phyloP scores from a whole-genome alignment of 2,888 invertebrate genomes.

The Tiliacea aurago region DNA sequence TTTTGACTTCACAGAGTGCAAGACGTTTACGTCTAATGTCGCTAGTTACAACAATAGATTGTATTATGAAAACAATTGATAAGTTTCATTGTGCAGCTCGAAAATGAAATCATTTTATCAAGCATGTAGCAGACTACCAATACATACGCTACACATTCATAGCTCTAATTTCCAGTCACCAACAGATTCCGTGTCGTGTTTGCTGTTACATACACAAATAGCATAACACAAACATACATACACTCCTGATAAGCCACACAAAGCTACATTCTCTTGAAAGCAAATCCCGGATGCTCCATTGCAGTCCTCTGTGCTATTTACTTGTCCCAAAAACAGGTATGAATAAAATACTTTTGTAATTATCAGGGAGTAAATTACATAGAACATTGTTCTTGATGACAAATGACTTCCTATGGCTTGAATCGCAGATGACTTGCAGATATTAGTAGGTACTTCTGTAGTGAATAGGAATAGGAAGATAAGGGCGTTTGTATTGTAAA shows the following conservation, averaged over 20 bases:
- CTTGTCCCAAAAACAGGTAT: neutral
- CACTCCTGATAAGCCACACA: neutral
- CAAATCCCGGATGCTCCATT: neutral
- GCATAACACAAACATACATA: slow-evolving; percentile 8
- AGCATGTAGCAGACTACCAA: slow-evolving; percentile 12
- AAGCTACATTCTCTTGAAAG: neutral
- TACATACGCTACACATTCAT: slow-evolving; percentile 18
- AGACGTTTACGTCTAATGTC: slow-evolving; percentile 16
- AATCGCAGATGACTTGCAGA: slow-evolving; percentile 27
- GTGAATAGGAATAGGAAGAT: slow-evolving; percentile 39
- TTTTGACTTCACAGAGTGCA: slow-evolving; percentile 50
- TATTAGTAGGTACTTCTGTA: slow-evolving; percentile 13
- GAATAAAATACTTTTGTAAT: neutral
- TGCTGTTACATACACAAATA: slow-evolving; percentile 25
- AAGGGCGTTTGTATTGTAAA: slow-evolving; percentile 25
- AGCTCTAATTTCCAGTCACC: neutral
- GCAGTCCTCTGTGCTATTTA: neutral
- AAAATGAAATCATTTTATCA: slow-evolving; percentile 2
- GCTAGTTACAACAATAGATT: slow-evolving; percentile 25
- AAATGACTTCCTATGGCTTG: slow-evolving; percentile 27
- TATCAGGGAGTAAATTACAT: neutral
- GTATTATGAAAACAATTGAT: slow-evolving; percentile 13
- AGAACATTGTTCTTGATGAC: no score
- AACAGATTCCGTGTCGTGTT: slow-evolving; percentile 21
- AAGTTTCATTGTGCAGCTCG: slow-evolving; percentile 8